Evolutionary conservation across 2,797 vertebrate genomes (phyloP).

Genomic region (Balearica regulorum): DNA sequence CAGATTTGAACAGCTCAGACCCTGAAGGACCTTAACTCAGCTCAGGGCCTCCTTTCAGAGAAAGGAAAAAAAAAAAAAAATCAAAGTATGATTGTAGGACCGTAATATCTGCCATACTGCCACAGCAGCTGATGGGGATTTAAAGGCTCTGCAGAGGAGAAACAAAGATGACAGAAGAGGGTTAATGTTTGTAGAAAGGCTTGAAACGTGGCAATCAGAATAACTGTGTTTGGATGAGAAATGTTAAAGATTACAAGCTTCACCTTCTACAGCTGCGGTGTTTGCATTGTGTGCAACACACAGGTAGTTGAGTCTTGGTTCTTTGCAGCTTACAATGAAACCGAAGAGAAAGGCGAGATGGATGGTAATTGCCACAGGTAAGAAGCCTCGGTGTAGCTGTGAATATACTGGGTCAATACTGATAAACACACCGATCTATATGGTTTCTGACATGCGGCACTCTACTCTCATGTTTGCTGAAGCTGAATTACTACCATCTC

Average conservation of each 20-base stretch:
- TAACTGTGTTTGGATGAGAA: slow-evolving; percentile 4
- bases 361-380: not conserved
- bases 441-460: not conserved
- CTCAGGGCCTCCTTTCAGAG: not conserved
- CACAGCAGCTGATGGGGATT: not conserved
- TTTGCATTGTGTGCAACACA: not conserved
- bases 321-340: not conserved
- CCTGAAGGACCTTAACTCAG: not conserved
- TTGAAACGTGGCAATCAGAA: not conserved
- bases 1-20: not conserved
- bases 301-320: not conserved
- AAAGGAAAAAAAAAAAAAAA: not conserved
- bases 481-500: not conserved
- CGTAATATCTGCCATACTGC: not conserved
- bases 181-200: not conserved
- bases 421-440: not conserved
- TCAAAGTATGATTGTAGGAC: not conserved
- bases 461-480: not conserved
- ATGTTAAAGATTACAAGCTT: not conserved
- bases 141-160: not conserved
- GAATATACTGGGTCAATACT: not conserved
- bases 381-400: not conserved
- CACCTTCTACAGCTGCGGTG: not conserved
- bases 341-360: not conserved
- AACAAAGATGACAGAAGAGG: not conserved